Evolutionary conservation across 2,888 invertebrate genomes (phyloP).

Genomic region (Ectemnius cavifrons): DNA sequence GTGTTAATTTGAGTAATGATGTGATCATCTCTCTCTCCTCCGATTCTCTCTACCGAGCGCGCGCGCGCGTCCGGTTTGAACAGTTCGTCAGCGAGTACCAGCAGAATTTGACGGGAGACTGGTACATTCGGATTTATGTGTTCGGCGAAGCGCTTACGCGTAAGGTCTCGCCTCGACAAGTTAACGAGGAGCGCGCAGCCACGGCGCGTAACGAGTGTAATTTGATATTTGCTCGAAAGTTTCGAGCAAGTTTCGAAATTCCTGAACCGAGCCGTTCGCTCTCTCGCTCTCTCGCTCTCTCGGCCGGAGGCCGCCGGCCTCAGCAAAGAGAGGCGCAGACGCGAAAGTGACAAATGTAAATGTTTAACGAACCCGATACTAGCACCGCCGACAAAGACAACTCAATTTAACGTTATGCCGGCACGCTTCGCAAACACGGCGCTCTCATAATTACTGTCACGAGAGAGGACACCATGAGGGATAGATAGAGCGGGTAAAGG

Average conservation of each 20-base stretch:
- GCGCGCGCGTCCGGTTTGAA: not conserved
- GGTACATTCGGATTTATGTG: conserved; percentile 13
- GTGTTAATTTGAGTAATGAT: conserved; percentile 2
- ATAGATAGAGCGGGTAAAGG: conserved; percentile 16
- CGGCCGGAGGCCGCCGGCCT: too few relatives aligned
- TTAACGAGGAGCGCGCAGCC: conserved; percentile 28
- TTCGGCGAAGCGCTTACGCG: conserved; percentile 33
- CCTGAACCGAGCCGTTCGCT: not conserved
- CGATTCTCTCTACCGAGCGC: not conserved
- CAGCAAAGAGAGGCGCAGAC: not conserved
- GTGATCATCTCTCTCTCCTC: not conserved
- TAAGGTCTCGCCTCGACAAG: conserved; percentile 24
- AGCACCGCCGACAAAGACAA: conserved; percentile 32
- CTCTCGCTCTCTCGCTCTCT: not conserved
- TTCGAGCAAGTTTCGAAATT: conserved; percentile 41
- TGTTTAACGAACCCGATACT: conserved; percentile 40
- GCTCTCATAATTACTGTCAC: conserved; percentile 37
- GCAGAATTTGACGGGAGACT: conserved; percentile 13
- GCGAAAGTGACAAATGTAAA: conserved; percentile 41
- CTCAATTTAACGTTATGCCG: conserved; percentile 49
- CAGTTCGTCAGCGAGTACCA: conserved; percentile 13
- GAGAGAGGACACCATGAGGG: not conserved
- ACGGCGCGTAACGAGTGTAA: conserved; percentile 36
- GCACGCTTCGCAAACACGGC: conserved; percentile 48
- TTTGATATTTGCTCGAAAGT: conserved; percentile 35